Evolutionary conservation across 2,797 vertebrate genomes (phyloP).

Genomic region (Falco peregrinus): DNA sequence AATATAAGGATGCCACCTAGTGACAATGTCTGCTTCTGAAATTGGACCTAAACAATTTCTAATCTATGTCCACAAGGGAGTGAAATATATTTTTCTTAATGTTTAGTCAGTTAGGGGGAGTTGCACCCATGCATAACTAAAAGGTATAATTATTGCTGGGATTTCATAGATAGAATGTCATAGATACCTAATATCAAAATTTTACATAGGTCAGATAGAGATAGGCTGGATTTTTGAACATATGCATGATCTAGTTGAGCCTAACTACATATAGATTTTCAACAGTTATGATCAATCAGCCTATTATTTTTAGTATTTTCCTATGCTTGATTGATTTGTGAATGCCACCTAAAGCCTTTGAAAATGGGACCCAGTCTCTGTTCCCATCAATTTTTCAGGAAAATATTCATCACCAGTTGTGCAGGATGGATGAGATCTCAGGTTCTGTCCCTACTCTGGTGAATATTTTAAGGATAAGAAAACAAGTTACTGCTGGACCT

Average conservation of each 20-base stretch:
- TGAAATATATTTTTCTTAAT: neutral
- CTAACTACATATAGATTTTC: neutral
- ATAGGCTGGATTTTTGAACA: neutral
- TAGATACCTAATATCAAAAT: neutral
- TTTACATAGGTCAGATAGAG: neutral
- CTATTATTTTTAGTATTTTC: neutral
- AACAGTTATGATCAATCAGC: neutral
- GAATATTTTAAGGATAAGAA: neutral
- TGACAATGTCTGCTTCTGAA: conserved; percentile 50
- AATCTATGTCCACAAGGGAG: neutral
- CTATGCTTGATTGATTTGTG: neutral
- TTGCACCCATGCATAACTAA: neutral
- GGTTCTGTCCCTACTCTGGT: neutral
- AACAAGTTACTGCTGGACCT: neutral
- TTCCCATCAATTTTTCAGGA: neutral
- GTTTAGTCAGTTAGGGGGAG: neutral
- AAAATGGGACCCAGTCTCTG: neutral
- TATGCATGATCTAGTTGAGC: neutral
- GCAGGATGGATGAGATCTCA: neutral
- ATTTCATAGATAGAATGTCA: neutral
- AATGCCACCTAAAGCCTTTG: neutral
- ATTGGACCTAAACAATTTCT: neutral
- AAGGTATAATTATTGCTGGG: neutral
- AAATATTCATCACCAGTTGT: neutral
- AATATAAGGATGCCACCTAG: conserved; percentile 80